Conservation (phyloP, 35 echinoderm and acorn worm species). For the Ptychodera flava region DNA sequence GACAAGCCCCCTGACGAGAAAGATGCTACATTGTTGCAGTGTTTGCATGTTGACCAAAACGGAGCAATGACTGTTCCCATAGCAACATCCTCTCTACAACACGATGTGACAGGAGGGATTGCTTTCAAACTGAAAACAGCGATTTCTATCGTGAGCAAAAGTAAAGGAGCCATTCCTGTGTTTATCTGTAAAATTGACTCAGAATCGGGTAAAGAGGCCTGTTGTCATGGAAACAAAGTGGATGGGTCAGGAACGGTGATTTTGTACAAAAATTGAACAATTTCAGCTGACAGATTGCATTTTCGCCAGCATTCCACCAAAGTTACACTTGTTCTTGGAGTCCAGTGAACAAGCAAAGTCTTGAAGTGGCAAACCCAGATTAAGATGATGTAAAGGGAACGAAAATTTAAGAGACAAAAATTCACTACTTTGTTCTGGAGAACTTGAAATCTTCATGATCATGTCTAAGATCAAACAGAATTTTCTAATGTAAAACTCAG, state of each 20-base stretch:
- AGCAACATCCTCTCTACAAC: slow-evolving; percentile 38
- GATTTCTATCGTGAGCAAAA: slow-evolving; percentile 34
- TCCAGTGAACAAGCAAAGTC: too few relatives aligned
- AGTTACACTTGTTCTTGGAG: too few relatives aligned
- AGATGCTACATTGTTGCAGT: slow-evolving; percentile 34
- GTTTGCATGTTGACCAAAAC: slow-evolving; percentile 20
- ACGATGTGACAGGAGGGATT: slow-evolving; percentile 85
- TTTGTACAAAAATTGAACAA: too few relatives aligned
- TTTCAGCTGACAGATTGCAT: too few relatives aligned
- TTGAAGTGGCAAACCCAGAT: too few relatives aligned
- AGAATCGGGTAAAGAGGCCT: neutral
- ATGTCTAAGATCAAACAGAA: too few relatives aligned
- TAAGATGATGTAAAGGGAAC: too few relatives aligned
- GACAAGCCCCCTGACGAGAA: slow-evolving; percentile 42
- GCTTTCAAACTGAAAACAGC: slow-evolving; percentile 53
- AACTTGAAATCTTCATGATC: too few relatives aligned
- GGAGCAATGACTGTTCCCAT: slow-evolving; percentile 35
- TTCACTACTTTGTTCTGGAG: too few relatives aligned
- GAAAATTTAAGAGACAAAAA: too few relatives aligned
- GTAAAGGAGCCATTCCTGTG: slow-evolving; percentile 16
- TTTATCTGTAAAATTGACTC: neutral
- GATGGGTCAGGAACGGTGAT: neutral
- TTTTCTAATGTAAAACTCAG: too few relatives aligned
- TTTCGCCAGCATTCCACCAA: too few relatives aligned
- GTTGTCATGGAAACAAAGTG: neutral